Percentiles rank a stretch among this genome's conserved stretches.
Evolutionary conservation across 2,797 vertebrate species (phyloP).

Genomic region (Spinibarbus caldwelli): DNA sequence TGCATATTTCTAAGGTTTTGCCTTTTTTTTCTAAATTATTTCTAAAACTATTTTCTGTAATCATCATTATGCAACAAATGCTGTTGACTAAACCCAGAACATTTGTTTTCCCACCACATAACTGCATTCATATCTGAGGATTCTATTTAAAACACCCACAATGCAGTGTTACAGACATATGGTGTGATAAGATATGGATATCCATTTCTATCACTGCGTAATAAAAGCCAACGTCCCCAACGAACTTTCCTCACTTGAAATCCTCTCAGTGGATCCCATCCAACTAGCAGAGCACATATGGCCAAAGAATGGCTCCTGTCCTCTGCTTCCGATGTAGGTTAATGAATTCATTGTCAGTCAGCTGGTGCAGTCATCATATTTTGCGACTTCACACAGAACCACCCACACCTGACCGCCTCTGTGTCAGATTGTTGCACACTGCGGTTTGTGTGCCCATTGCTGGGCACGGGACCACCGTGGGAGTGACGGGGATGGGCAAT

Average conservation of each 20-base stretch:
- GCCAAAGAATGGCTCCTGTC: conserved; percentile 67
- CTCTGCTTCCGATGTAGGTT: conserved; percentile 80
- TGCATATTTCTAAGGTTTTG: background rate
- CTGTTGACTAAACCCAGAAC: background rate
- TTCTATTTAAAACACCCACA: conserved; percentile 19
- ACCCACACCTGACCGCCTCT: conserved; percentile 72
- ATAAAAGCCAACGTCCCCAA: conserved; percentile 36
- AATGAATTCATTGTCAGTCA: conserved; percentile 77
- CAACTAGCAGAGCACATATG: conserved; percentile 77
- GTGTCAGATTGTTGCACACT: conserved; percentile 52
- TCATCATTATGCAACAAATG: conserved; percentile 10
- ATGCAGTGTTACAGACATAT: conserved; percentile 24
- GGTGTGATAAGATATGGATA: conserved; percentile 21
- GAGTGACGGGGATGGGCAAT: conserved; percentile 29
- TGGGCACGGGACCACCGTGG: conserved; percentile 43
- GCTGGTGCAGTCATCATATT: conserved; percentile 49
- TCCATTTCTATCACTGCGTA: conserved; percentile 31
- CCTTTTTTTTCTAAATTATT: background rate
- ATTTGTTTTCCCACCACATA: conserved; percentile 2
- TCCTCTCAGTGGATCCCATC: conserved; percentile 73
- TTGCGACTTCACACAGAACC: conserved; percentile 62
- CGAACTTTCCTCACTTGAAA: conserved; percentile 63
- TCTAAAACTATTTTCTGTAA: background rate
- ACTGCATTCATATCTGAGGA: background rate
- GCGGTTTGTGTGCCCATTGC: conserved; percentile 43